Conservation (phyloP, 1,140 invertebrate genomes). For the Ectropis grisescens region DNA sequence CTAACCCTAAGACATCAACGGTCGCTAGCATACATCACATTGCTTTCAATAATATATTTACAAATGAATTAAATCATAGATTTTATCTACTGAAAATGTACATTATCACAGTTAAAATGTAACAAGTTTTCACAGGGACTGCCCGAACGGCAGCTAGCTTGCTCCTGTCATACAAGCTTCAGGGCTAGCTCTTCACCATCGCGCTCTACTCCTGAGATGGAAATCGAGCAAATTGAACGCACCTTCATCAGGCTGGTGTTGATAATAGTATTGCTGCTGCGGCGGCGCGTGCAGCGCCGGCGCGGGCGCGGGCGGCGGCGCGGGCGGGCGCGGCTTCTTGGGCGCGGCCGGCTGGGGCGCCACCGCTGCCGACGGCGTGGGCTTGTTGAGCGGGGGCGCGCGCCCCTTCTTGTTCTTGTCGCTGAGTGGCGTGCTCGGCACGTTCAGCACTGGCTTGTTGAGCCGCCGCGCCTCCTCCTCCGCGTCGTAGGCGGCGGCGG, state of each 20-base stretch:
- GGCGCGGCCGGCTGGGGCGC: conserved; percentile 51
- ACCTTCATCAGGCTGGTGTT: conserved; percentile 70
- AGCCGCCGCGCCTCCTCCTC: conserved; percentile 71
- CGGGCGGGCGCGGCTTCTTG: conserved; percentile 66
- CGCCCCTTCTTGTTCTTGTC: conserved; percentile 56
- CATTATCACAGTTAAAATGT: conserved; percentile 70
- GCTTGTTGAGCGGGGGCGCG: conserved; percentile 31
- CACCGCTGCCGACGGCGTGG: conserved; percentile 32
- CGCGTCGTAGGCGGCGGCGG: conserved; percentile 72
- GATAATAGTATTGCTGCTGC: conserved; percentile 69
- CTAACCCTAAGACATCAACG: conserved; percentile 62
- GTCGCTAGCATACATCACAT: conserved; percentile 61
- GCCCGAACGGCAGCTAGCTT: conserved; percentile 52
- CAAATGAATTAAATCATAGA: conserved; percentile 54
- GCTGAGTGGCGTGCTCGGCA: conserved; percentile 67
- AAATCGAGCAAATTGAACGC: conserved; percentile 71
- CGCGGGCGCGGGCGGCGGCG: conserved; percentile 58
- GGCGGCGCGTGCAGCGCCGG: conserved; percentile 55
- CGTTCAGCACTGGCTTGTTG: conserved; percentile 67
- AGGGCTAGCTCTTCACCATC: conserved; percentile 71
- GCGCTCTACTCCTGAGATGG: conserved; percentile 70
- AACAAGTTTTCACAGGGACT: conserved; percentile 65
- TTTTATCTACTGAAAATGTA: conserved; percentile 66
- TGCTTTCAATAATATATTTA: conserved; percentile 59
- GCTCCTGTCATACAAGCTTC: conserved; percentile 72